These are phyloP conservation scores for Sparus aurata DNA, from an alignment of 2,797 vertebrate genomes.

Conservation along the genomic window DNA sequence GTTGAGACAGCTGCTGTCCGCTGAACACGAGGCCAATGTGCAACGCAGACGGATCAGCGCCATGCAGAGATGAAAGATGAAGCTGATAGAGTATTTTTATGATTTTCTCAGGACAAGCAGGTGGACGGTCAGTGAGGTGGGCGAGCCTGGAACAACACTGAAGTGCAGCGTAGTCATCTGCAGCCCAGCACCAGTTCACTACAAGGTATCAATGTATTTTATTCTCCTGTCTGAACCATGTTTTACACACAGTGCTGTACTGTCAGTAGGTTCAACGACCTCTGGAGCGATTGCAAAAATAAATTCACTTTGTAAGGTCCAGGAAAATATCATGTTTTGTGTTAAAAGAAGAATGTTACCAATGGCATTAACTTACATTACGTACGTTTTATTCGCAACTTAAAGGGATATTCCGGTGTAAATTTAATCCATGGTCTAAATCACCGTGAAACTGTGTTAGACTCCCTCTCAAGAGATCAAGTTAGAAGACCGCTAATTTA, in stretches of 20 bases:
- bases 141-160: slow-evolving; percentile 3
- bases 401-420: no score
- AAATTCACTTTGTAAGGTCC: no score
- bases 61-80: slow-evolving; percentile 65
- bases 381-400: no score
- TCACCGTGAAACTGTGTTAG: no score
- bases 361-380: no score
- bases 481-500: no score
- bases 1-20: slow-evolving; percentile 65
- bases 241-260: not conserved
- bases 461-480: no score
- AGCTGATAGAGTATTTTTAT: not conserved
- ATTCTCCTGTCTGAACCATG: not conserved
- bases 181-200: not conserved
- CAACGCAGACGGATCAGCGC: slow-evolving; percentile 7
- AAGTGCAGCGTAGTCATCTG: not conserved
- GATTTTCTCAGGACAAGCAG: slow-evolving; percentile 20
- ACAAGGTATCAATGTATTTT: not conserved
- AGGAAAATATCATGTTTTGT: no score
- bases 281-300: not conserved
- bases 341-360: no score
- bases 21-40: slow-evolving; percentile 31
- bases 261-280: not conserved
- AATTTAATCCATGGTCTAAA: no score
- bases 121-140: not conserved